A percentile compares a stretch with the other conserved stretches of the same genome.
phyloP scores from a whole-genome alignment of 2,113 vertebrate species.

The Antennarius striatus region DNA sequence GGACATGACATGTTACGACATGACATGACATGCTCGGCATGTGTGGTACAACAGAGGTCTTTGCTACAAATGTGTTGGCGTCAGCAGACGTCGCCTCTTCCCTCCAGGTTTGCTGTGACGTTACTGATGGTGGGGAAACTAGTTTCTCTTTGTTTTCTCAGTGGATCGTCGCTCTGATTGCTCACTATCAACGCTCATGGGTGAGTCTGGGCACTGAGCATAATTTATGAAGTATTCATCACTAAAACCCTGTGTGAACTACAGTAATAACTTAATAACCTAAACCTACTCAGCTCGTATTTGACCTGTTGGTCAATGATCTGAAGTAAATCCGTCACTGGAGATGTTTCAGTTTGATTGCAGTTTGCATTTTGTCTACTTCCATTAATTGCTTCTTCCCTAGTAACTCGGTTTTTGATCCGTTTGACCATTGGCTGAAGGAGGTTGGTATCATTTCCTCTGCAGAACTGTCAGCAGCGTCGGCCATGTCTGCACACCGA shows the following conservation, averaged over 20 bases:
- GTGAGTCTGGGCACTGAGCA: no score
- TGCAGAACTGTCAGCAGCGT: slow-evolving; percentile 9
- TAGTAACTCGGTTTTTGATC: neutral
- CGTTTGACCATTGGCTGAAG: slow-evolving; percentile 12
- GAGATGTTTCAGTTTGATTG: slow-evolving; percentile 5
- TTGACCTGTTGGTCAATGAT: neutral
- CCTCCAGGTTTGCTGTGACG: neutral
- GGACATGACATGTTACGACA: no score
- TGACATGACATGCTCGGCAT: no score
- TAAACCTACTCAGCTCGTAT: neutral
- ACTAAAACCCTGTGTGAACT: no score
- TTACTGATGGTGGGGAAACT: no score
- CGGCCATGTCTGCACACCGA: slow-evolving; percentile 17
- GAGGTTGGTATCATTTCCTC: neutral
- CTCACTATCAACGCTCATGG: neutral
- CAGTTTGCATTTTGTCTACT: slow-evolving; percentile 4
- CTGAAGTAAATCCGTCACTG: no score
- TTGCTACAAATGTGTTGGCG: no score
- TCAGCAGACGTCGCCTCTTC: no score
- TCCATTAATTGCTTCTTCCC: slow-evolving; percentile 22
- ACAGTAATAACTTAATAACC: neutral
- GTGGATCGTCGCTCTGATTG: neutral
- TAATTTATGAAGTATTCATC: no score
- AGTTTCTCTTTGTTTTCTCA: neutral
- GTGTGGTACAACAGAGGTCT: no score